Base-by-base conservation (phyloP, 2,888 invertebrate species). In the Plagodis dolabraria region DNA sequence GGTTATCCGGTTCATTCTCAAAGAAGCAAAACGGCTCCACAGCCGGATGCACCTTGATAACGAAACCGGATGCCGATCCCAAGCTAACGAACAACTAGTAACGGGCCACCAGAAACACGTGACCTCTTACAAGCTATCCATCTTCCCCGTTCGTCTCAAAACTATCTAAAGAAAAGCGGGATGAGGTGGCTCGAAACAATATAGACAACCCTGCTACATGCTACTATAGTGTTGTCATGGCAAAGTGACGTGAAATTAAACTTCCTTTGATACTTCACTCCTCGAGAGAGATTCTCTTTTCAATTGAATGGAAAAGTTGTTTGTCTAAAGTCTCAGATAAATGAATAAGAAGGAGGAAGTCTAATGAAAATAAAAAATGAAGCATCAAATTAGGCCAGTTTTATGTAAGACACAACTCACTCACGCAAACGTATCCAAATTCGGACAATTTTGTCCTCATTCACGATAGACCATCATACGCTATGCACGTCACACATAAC, bases 81-180 rank as follows among this genome's bases (percentile, higher is more conserved):
- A 71, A 72, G 74, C 84, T 86, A 87, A 87, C 87, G 83, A 87
- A 87, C 86, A 80, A 83, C 84, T 82, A 85, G 79, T 78, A 77
- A 71, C 75, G 73, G 66, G 60, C 73, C 58, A 69, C 85, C 83
- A 82, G 58, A 48, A 53, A 53, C 53, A 45, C 61, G 35, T 64
- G 86, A 80, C 66, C 85, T 47, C 60, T 65, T 58, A 57, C 58
- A 44, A 44, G 53, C 48, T 63, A 66, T 68, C 58, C 60, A 64
- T 60, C 49, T 33, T 35, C 47, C 57, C 62, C 57, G 57, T 63
- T 52, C 58, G 53, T 64, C 61, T 56, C 51, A 9, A 42, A 59
- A 53, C 54, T 65, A 33, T 47, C 36, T 35, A 56, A 58, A 62
- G 33, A 57, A 54, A 61, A 61, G 63, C 62, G 62, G 63, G 68